phyloP scores from a whole-genome alignment of 2,113 vertebrate genomes.

The Hypomesus transpacificus region DNA sequence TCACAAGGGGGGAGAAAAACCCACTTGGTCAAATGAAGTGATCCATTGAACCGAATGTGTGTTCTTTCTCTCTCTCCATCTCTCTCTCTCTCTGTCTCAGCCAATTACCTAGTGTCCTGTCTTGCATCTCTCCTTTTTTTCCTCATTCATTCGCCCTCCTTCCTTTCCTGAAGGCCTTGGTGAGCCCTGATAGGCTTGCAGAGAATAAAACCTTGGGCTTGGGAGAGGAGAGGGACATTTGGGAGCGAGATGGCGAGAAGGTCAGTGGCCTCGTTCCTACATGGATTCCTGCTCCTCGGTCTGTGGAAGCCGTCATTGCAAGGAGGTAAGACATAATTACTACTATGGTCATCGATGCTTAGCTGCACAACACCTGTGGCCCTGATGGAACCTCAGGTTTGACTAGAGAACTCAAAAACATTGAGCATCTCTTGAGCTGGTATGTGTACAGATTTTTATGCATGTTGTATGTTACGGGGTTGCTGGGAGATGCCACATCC shows the following conservation, averaged over 20 bases:
- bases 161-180: constrained; percentile 73
- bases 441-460: neutral
- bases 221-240: constrained; percentile 80
- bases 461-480: too few species aligned
- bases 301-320: constrained; percentile 79
- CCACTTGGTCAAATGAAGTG: constrained; percentile 64
- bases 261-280: constrained; percentile 74
- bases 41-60: constrained; percentile 62
- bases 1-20: constrained; percentile 53
- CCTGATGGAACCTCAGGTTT: constrained; percentile 28
- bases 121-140: constrained; percentile 56
- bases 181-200: constrained; percentile 78
- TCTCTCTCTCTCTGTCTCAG: constrained; percentile 56
- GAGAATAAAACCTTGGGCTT: constrained; percentile 86
- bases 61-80: constrained; percentile 36
- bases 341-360: constrained; percentile 12
- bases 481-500: too few species aligned
- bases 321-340: constrained; percentile 81
- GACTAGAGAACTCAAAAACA: neutral
- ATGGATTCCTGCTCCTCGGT: constrained; percentile 79
- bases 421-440: neutral
- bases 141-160: constrained; percentile 51
- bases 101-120: constrained; percentile 78
- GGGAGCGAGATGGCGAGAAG: constrained; percentile 84
- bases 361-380: constrained; percentile 39